Conservation (phyloP, 1,140 invertebrate genomes). For the Gerris buenoi region DNA sequence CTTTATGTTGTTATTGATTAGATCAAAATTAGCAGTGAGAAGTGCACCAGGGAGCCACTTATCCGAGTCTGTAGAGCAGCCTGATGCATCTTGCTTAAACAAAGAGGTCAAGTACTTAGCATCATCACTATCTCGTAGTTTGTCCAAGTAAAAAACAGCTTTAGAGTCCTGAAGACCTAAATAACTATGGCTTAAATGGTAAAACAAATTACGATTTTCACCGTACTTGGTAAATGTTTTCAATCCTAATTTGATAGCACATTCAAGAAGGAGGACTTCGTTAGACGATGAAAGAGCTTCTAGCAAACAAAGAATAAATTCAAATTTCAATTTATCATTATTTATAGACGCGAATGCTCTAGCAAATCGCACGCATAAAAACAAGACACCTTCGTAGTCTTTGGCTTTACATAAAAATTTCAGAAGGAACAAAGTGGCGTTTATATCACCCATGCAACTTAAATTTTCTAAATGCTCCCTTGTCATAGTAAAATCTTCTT, state of each 20-base stretch:
- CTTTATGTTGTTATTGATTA: not conserved
- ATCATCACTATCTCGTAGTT: not conserved
- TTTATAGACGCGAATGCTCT: not conserved
- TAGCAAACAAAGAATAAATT: not conserved
- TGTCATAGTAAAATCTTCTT: not conserved
- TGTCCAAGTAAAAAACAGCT: not conserved
- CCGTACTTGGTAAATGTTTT: not conserved
- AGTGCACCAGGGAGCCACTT: not conserved
- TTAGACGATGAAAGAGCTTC: not conserved
- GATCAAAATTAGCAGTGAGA: not conserved
- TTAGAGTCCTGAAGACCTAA: not conserved
- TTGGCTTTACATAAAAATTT: not conserved
- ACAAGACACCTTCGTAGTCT: not conserved
- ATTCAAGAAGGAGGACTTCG: not conserved
- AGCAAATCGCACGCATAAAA: not conserved
- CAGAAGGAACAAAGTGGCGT: not conserved
- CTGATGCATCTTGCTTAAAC: not conserved
- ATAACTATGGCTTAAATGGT: not conserved
- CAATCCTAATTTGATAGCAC: not conserved
- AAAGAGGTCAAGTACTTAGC: not conserved
- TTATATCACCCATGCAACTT: not conserved
- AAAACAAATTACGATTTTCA: not conserved
- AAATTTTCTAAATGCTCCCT: not conserved
- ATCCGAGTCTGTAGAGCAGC: not conserved
- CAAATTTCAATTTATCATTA: not conserved